Evolutionary conservation across 2,113 vertebrate genomes (phyloP).

Genomic region (Rhagologus leucostigma): DNA sequence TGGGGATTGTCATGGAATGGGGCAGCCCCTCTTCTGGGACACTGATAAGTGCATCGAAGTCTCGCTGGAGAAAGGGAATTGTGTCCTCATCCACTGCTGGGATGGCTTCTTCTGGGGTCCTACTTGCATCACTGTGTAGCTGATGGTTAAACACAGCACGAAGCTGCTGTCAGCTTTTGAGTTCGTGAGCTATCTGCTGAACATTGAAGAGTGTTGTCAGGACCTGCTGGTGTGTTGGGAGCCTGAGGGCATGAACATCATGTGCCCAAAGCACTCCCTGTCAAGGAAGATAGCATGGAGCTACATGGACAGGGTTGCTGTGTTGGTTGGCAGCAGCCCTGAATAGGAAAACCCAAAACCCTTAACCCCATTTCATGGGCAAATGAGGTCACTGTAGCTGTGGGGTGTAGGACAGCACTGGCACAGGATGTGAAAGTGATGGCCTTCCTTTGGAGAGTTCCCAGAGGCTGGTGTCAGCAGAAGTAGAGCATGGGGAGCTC

Average conservation of each 20-base stretch:
- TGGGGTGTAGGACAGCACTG: background rate
- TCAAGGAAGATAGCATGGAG: slow-evolving; percentile 79
- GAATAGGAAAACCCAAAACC: background rate
- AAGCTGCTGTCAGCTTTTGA: slow-evolving; percentile 78
- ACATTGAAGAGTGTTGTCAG: slow-evolving; percentile 76
- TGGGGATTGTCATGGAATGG: slow-evolving; percentile 1
- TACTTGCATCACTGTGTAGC: slow-evolving; percentile 76
- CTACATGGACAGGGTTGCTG: background rate
- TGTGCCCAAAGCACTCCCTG: slow-evolving; percentile 77
- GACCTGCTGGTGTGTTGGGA: slow-evolving; percentile 79
- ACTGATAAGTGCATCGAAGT: slow-evolving; percentile 76
- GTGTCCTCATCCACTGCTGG: slow-evolving; percentile 78
- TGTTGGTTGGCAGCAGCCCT: background rate
- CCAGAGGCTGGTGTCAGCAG: background rate
- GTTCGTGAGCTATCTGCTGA: slow-evolving; percentile 74
- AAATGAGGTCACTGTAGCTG: background rate
- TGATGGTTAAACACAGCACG: slow-evolving; percentile 81
- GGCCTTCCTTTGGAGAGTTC: background rate
- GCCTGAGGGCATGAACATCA: slow-evolving; percentile 64
- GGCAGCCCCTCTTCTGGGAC: slow-evolving; percentile 74
- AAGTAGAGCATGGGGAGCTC: background rate
- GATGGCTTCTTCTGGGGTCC: slow-evolving; percentile 78
- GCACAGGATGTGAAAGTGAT: background rate
- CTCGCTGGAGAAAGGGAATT: slow-evolving; percentile 73
- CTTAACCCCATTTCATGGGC: background rate